Evolutionary conservation across 1,140 invertebrate genomes (phyloP).

Genomic region (Drosophila sturtevanti): DNA sequence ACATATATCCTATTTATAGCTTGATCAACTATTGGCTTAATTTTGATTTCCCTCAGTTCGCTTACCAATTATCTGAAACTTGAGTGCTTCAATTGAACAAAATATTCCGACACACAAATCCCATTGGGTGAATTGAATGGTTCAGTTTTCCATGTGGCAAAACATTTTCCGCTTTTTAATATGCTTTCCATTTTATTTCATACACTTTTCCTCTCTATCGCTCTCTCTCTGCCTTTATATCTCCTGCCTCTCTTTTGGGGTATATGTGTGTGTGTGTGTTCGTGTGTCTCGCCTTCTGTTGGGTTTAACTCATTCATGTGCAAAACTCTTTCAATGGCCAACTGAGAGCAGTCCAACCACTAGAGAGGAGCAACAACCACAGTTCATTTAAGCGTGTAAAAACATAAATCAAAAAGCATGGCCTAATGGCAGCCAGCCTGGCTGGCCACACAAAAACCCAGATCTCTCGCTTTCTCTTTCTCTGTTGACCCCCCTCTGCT

Average conservation of each 20-base stretch:
- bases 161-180: slow-evolving; percentile 61
- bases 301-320: slow-evolving; percentile 70
- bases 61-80: slow-evolving; percentile 17
- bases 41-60: slow-evolving; percentile 13
- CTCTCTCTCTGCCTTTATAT: background rate
- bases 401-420: slow-evolving; percentile 78
- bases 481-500: background rate
- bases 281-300: slow-evolving; percentile 14
- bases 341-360: slow-evolving; percentile 11
- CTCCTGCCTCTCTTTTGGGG: background rate
- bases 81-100: background rate
- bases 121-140: slow-evolving; percentile 35
- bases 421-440: slow-evolving; percentile 65
- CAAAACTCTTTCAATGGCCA: slow-evolving; percentile 64
- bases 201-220: slow-evolving; percentile 5
- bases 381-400: slow-evolving; percentile 80
- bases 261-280: background rate
- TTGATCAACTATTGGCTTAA: background rate
- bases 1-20: background rate
- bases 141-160: slow-evolving; percentile 37
- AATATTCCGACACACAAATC: slow-evolving; percentile 12
- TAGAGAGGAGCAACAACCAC: slow-evolving; percentile 41
- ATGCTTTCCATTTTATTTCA: slow-evolving; percentile 45
- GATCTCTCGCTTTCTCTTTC: slow-evolving; percentile 5
- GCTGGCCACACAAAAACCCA: slow-evolving; percentile 27